A percentile compares a stretch with the other conserved stretches of the same genome.
These are phyloP conservation scores for Cantharis rufa DNA, from an alignment of 2,888 invertebrate genomes.

Conservation along the genomic window DNA sequence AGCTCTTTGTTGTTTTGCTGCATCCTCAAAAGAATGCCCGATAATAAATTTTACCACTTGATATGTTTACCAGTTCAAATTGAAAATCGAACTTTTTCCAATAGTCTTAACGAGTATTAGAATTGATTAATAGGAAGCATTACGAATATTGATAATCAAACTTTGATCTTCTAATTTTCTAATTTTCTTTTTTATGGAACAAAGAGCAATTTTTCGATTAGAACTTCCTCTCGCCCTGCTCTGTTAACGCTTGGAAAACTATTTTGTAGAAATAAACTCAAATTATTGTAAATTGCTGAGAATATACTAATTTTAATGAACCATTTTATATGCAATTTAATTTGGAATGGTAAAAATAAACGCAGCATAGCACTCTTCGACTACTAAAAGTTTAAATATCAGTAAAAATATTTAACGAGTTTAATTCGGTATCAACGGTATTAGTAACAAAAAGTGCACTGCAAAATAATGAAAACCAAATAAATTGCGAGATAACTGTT, in stretches of 20 bases:
- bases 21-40: neutral
- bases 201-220: neutral
- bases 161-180: too few species aligned
- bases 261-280: neutral
- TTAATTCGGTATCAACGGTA: neutral
- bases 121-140: neutral
- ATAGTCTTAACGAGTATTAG: neutral
- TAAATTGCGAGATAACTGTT: constrained; percentile 19
- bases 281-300: neutral
- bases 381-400: neutral
- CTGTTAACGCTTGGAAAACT: neutral
- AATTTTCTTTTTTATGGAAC: too few species aligned
- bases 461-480: neutral
- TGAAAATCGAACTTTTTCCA: neutral
- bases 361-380: neutral
- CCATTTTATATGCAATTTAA: neutral
- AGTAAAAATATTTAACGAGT: neutral
- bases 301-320: neutral
- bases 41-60: neutral
- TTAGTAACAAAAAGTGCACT: neutral
- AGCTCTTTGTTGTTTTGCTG: neutral
- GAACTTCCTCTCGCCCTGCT: neutral
- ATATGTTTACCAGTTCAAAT: neutral
- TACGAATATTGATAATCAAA: neutral
- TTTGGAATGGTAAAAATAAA: neutral